Conservation (phyloP, 2,113 vertebrate genomes). For the Cyprinodon variegatus region DNA sequence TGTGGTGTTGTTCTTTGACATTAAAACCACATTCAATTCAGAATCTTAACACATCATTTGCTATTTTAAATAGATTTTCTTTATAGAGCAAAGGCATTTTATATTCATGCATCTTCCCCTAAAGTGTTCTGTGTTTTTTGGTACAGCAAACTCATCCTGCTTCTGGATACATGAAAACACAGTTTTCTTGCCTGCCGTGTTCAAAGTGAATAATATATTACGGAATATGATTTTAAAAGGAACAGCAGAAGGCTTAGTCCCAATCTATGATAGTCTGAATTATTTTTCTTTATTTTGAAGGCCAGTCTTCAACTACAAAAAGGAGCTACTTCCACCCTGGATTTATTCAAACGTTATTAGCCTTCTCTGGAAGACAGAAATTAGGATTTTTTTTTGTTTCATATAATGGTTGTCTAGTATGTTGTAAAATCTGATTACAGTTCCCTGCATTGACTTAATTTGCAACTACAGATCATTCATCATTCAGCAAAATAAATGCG, state of each 20-base stretch:
- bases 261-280: background rate
- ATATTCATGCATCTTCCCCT: background rate
- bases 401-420: conserved; percentile 8
- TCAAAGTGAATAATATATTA: conserved; percentile 5
- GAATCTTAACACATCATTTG: background rate
- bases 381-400: conserved; percentile 17
- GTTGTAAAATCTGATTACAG: conserved; percentile 3
- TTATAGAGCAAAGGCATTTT: background rate
- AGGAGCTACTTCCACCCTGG: background rate
- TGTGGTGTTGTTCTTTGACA: background rate
- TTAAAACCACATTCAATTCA: background rate
- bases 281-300: background rate
- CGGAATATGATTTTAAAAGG: background rate
- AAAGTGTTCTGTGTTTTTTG: background rate
- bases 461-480: conserved; percentile 21
- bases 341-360: conserved; percentile 7
- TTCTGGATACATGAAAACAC: conserved; percentile 5
- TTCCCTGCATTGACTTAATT: conserved; percentile 14
- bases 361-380: conserved; percentile 6
- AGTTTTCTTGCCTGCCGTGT: background rate
- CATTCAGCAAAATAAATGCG: conserved; percentile 13
- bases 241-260: background rate
- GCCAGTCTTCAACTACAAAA: conserved; percentile 5
- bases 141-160: background rate
- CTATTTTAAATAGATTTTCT: background rate